Percentiles rank a stretch among this genome's conserved stretches.
phyloP scores from a whole-genome alignment of 1,140 invertebrate species.

The Anastrepha ludens region DNA sequence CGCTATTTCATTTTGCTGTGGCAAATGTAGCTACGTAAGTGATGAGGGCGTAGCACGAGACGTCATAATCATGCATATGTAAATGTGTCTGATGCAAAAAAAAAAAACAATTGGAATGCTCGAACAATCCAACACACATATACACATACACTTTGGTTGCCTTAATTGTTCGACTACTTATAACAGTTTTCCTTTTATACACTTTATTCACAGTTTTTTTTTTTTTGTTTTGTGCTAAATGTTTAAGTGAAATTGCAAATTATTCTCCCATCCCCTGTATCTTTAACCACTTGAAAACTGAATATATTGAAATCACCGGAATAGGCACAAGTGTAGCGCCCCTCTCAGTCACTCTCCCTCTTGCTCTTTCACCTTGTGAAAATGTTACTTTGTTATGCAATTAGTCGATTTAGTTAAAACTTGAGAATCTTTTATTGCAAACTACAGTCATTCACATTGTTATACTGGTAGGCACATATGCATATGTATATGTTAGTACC shows the following conservation, averaged over 20 bases:
- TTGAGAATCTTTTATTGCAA: conserved; percentile 54
- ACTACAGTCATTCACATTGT: conserved; percentile 43
- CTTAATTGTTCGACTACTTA: conserved; percentile 13
- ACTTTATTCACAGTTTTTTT: not conserved
- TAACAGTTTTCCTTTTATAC: conserved; percentile 34
- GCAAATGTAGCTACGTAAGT: not conserved
- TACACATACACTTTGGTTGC: not conserved
- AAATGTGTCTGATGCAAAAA: not conserved
- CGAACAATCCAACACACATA: not conserved
- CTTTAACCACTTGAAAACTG: not conserved
- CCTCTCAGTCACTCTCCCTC: too few species aligned
- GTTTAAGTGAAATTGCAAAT: conserved; percentile 50
- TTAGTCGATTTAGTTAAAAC: conserved; percentile 72
- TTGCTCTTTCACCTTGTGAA: not conserved
- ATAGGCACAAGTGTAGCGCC: not conserved
- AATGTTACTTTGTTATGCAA: conserved; percentile 74
- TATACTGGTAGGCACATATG: not conserved
- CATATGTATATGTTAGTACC: not conserved
- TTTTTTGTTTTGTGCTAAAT: conserved; percentile 24
- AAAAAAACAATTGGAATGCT: not conserved
- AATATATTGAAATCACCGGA: conserved; percentile 25
- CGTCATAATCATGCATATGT: conserved; percentile 52
- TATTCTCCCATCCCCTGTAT: not conserved
- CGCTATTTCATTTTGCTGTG: conserved; percentile 23
- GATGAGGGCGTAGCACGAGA: conserved; percentile 46